Evolutionary conservation across 1,140 invertebrate species (phyloP).

Genomic region (Akabosia matsudoensis): DNA sequence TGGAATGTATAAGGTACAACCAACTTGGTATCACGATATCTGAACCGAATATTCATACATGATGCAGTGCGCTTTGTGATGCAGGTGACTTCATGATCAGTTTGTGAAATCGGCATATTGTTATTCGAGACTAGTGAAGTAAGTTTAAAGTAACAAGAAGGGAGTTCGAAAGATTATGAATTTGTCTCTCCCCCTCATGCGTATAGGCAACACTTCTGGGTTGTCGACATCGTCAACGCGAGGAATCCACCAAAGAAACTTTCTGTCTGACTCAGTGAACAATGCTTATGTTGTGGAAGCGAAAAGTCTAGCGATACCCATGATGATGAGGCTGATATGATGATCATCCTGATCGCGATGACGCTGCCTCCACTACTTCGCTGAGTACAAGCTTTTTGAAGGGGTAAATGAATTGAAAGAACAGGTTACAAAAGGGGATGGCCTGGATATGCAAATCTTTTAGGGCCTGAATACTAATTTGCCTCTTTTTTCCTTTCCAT

Average conservation of each 20-base stretch:
- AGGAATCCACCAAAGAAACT: neutral
- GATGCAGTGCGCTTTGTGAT: conserved; percentile 4
- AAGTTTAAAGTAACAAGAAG: neutral
- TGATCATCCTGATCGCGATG: neutral
- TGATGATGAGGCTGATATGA: neutral
- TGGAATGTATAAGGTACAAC: too few relatives aligned
- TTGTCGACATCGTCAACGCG: neutral
- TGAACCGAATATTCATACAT: neutral
- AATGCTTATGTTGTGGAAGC: conserved; percentile 20
- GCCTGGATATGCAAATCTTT: conserved; percentile 45
- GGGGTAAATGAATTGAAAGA: conserved; percentile 28
- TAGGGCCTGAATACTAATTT: neutral
- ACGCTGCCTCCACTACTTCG: neutral
- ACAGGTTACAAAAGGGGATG: conserved; percentile 42
- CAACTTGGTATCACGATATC: neutral
- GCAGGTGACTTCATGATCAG: neutral
- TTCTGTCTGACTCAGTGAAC: conserved; percentile 20
- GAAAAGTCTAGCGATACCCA: conserved; percentile 2
- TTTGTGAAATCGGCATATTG: conserved; percentile 18
- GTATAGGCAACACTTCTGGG: too few relatives aligned
- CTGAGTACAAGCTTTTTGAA: too few relatives aligned
- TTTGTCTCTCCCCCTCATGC: neutral
- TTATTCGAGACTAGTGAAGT: conserved; percentile 8
- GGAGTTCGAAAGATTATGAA: neutral
- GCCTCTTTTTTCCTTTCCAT: conserved; percentile 6